Evolutionary conservation across 2,113 vertebrate genomes (phyloP).

Genomic region (Pteropus alecto): DNA sequence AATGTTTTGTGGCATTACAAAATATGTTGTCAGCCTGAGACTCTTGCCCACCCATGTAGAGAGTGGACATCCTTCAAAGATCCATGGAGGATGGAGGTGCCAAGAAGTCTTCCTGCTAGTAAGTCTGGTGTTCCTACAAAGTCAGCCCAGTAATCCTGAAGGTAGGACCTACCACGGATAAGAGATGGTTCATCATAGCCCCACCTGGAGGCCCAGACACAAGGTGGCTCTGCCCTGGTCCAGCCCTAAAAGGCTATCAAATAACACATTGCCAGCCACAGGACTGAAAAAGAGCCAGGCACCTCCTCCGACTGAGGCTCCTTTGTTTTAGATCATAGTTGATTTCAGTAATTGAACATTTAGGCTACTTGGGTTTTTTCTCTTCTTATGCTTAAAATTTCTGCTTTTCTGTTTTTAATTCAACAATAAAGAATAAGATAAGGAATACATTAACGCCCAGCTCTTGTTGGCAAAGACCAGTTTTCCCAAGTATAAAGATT

Average conservation of each 20-base stretch:
- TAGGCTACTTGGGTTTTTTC: neutral
- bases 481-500: neutral
- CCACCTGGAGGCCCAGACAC: neutral
- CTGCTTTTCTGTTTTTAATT: neutral
- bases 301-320: neutral
- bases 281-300: neutral
- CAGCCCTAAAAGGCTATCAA: neutral
- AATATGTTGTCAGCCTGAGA: neutral
- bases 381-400: neutral
- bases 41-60: neutral
- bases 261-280: neutral
- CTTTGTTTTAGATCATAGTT: neutral
- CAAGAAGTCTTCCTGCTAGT: neutral
- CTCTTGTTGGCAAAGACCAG: neutral
- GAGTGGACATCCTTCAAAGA: neutral
- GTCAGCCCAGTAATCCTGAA: neutral
- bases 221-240: neutral
- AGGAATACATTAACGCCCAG: neutral
- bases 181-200: neutral
- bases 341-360: neutral
- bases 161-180: neutral
- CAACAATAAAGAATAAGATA: neutral
- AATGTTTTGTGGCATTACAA: neutral
- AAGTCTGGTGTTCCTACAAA: neutral
- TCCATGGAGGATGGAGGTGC: neutral